Base-by-base conservation (phyloP, 2,888 invertebrate genomes). In the Zaprionus lineosus region DNA sequence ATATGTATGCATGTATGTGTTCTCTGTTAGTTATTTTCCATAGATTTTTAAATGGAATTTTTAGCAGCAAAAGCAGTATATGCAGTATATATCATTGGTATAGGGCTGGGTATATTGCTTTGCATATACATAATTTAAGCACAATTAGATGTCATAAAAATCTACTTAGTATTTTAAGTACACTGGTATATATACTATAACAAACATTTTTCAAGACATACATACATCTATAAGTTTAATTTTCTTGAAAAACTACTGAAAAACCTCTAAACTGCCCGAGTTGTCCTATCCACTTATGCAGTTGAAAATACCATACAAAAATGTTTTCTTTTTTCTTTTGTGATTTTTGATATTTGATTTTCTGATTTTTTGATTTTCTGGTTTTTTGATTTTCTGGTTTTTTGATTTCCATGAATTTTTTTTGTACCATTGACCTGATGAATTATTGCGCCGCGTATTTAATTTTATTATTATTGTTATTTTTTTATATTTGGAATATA, bases 131-230 rank as follows among this genome's bases (percentile, higher is more conserved):
- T 64, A 69, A 21, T 68, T 62, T 50, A 82, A 82, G 81, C 84
- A 82, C 81, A 82, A 74, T 84, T 57, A 82, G 86, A 82, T 64
- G 57, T 84, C 70, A 62, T 79, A 68, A 84, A 86, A 81, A 81
- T 72, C 84, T 82, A 81, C 71, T 46, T 31, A 21, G 52, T 44
- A 28, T 14, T 37, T 33, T 60, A 61, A 70, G 47, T 60, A 78
- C 41, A 48, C 61, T 28, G 19, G 34, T 16, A 36, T 63, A 40
- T 59, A 29, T 46, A 37, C 15, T 19, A 14, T 46, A 65, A 37
- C 44, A 34, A 58, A 43, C 44, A 3, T 31, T 46, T 34, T 41
- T 31, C 31, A 34, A 15, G 19, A 48, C 50, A 57, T 28, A 41
- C 52, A 2, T 2, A 37, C 59, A 41, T 71, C 26, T 56, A 19